Percentiles rank a stretch among this genome's conserved stretches.
phyloP scores from a whole-genome alignment of 1,140 invertebrate genomes.

The Dendroctonus valens region DNA sequence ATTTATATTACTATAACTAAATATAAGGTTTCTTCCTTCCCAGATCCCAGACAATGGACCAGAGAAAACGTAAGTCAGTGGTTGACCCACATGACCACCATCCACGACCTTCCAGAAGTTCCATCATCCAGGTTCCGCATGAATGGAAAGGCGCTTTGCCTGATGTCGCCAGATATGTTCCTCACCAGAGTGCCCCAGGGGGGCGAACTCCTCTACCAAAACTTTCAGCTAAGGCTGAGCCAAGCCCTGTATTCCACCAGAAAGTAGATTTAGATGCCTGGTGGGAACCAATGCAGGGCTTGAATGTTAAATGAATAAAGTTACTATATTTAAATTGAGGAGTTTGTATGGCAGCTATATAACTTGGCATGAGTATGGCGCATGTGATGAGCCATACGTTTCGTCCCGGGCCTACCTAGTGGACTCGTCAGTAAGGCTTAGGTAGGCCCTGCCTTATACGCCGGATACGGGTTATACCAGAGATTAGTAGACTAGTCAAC shows the following conservation, averaged over 20 bases:
- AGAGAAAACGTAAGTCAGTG: slow-evolving; percentile 65
- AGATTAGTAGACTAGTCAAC: too few species aligned
- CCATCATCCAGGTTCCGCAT: slow-evolving; percentile 65
- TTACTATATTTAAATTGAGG: slow-evolving; percentile 6
- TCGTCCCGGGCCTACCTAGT: too few species aligned
- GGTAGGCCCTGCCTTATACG: too few species aligned
- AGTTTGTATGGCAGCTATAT: background rate
- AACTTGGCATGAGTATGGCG: background rate
- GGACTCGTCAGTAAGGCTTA: too few species aligned
- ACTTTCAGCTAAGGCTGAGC: slow-evolving; percentile 47
- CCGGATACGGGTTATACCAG: too few species aligned
- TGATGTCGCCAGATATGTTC: slow-evolving; percentile 75
- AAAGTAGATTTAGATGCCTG: slow-evolving; percentile 19
- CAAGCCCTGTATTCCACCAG: slow-evolving; percentile 43
- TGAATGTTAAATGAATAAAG: slow-evolving; percentile 1
- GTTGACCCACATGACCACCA: slow-evolving; percentile 59
- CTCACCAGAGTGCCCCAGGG: slow-evolving; percentile 65
- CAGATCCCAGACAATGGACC: slow-evolving; percentile 70
- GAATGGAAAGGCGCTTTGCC: slow-evolving; percentile 75
- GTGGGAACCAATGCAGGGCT: too few species aligned
- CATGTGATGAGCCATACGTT: too few species aligned
- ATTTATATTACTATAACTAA: too few species aligned
- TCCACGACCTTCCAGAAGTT: slow-evolving; percentile 60
- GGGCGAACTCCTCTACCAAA: slow-evolving; percentile 65
- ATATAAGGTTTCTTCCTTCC: slow-evolving; percentile 34